Conservation (phyloP, 1,140 invertebrate genomes). For the Brachionus sp. region DNA sequence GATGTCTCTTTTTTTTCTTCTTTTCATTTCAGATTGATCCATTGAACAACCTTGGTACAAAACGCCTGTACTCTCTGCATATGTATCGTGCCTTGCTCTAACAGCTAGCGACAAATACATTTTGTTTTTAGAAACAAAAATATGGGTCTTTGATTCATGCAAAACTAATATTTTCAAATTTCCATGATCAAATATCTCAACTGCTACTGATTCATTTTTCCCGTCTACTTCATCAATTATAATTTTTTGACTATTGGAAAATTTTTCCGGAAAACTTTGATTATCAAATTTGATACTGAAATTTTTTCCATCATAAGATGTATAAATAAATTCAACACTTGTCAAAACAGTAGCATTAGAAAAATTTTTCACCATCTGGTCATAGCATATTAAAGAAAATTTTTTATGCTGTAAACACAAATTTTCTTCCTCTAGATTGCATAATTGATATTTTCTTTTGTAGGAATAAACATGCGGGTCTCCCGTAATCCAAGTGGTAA, state of each 20-base stretch:
- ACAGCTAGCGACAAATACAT: background rate
- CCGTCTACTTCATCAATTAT: background rate
- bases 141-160: background rate
- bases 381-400: background rate
- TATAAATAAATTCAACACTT: background rate
- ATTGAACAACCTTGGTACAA: background rate
- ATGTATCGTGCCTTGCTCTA: background rate
- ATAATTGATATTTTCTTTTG: background rate
- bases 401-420: background rate
- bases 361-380: background rate
- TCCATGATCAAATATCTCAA: background rate
- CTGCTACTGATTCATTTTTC: background rate
- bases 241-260: background rate
- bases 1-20: background rate
- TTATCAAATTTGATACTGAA: background rate
- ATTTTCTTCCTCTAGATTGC: background rate
- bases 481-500: slow-evolving; percentile 11
- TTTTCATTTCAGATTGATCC: background rate
- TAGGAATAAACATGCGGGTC: slow-evolving; percentile 23
- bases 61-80: background rate
- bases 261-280: background rate
- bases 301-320: background rate
- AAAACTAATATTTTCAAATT: background rate
- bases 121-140: background rate
- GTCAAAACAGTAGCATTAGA: slow-evolving; percentile 3